Conservation (phyloP, 2,113 vertebrate species). For the Sterna hirundo region DNA sequence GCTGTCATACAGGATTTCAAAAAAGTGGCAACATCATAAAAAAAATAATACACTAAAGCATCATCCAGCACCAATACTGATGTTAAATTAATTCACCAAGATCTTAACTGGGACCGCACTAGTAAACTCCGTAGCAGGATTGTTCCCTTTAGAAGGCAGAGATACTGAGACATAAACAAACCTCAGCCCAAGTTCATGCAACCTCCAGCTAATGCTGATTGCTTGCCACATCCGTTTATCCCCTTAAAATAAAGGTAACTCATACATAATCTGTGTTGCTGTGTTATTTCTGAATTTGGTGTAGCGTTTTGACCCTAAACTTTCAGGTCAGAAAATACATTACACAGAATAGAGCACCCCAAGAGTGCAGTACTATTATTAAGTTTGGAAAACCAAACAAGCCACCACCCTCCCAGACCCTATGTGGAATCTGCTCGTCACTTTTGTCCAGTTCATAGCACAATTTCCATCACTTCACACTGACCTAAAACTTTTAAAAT, state of each 20-base stretch:
- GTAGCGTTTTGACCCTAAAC: not conserved
- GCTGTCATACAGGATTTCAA: not conserved
- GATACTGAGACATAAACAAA: not conserved
- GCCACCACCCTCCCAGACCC: not conserved
- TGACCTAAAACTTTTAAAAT: accelerated
- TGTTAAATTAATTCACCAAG: not conserved
- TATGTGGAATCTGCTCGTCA: accelerated
- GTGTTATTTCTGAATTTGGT: not conserved
- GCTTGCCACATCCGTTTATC: not conserved
- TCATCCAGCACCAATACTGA: not conserved
- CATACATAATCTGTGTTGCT: not conserved
- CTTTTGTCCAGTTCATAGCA: not conserved
- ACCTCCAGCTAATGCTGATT: not conserved
- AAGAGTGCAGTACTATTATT: not conserved
- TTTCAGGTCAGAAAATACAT: not conserved
- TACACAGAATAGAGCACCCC: not conserved
- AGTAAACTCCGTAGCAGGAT: not conserved
- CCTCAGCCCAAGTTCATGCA: not conserved
- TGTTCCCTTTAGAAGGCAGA: not conserved
- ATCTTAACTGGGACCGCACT: not conserved
- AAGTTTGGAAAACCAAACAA: not conserved
- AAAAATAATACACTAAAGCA: not conserved
- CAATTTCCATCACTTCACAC: not conserved
- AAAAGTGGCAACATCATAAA: not conserved
- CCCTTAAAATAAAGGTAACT: not conserved